These are phyloP conservation scores for Scaptomyza flava DNA, from an alignment of 2,888 invertebrate genomes.

Conservation along the genomic window DNA sequence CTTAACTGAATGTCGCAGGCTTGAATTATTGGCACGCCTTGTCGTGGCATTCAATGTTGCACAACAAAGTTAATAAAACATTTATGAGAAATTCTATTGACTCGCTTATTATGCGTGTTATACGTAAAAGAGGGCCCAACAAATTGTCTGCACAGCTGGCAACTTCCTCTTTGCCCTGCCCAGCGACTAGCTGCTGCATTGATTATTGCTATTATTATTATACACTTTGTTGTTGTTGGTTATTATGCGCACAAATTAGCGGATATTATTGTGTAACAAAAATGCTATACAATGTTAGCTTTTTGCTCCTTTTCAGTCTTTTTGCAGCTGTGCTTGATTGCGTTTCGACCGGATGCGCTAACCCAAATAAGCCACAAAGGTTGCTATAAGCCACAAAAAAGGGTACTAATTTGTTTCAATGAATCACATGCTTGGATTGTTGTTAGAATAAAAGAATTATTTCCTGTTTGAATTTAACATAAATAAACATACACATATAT, in stretches of 20 bases:
- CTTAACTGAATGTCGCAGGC: slow-evolving; percentile 11
- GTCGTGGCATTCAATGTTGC: slow-evolving; percentile 39
- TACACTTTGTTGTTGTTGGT: slow-evolving; percentile 36
- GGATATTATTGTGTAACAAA: slow-evolving; percentile 69
- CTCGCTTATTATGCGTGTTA: slow-evolving; percentile 48
- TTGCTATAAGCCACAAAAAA: background rate
- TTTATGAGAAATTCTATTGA: slow-evolving; percentile 68
- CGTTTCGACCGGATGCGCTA: slow-evolving; percentile 12
- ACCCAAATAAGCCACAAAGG: background rate
- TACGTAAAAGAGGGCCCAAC: slow-evolving; percentile 18
- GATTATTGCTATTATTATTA: slow-evolving; percentile 16
- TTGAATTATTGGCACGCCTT: slow-evolving; percentile 17
- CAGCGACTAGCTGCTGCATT: slow-evolving; percentile 34
- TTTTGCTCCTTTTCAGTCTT: background rate
- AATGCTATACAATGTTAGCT: slow-evolving; percentile 47
- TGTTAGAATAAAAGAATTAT: background rate
- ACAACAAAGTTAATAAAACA: slow-evolving; percentile 64
- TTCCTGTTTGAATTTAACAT: background rate
- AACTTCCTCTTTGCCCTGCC: slow-evolving; percentile 2
- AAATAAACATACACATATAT: background rate
- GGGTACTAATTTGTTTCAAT: background rate
- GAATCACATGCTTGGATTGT: background rate
- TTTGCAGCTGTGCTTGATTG: slow-evolving; percentile 21
- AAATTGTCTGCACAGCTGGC: slow-evolving; percentile 70
- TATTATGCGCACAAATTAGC: slow-evolving; percentile 63